These are phyloP conservation scores for Matsumurasca onukii DNA, from an alignment of 1,140 invertebrate species.

Conservation along the genomic window DNA sequence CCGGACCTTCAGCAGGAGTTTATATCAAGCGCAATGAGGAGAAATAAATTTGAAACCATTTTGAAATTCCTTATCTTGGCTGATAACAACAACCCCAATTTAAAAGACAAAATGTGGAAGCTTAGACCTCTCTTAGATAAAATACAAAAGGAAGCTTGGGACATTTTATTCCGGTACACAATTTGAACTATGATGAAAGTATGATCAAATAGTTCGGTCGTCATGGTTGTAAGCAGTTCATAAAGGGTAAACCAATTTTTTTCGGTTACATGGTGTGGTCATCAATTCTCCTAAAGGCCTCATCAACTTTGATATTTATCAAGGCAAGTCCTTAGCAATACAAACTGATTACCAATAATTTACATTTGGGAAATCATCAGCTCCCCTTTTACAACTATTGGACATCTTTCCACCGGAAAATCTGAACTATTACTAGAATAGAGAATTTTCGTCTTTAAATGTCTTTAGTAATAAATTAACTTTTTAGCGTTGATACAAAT, in stretches of 20 bases:
- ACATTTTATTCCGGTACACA: conserved; percentile 41
- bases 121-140: conserved; percentile 31
- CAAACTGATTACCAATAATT: conserved; percentile 37
- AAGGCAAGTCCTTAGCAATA: conserved; percentile 40
- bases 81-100: conserved; percentile 32
- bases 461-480: too few species aligned
- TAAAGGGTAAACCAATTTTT: conserved; percentile 38
- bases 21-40: conserved; percentile 33
- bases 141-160: conserved; percentile 33
- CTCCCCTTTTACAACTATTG: conserved; percentile 40
- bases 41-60: conserved; percentile 34
- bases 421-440: conserved; percentile 39
- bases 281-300: conserved; percentile 36
- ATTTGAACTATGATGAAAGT: too few species aligned
- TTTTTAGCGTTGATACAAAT: too few species aligned
- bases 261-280: conserved; percentile 39
- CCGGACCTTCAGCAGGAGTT: conserved; percentile 34
- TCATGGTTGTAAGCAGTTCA: conserved; percentile 43
- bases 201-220: conserved; percentile 37
- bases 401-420: conserved; percentile 34
- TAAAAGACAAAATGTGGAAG: conserved; percentile 34
- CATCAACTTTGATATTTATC: conserved; percentile 44
- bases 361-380: conserved; percentile 41
- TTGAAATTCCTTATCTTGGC: conserved; percentile 19
- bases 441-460: too few species aligned